Evolutionary conservation across 2,797 vertebrate genomes (phyloP).

Genomic region (Lateolabrax maculatus): DNA sequence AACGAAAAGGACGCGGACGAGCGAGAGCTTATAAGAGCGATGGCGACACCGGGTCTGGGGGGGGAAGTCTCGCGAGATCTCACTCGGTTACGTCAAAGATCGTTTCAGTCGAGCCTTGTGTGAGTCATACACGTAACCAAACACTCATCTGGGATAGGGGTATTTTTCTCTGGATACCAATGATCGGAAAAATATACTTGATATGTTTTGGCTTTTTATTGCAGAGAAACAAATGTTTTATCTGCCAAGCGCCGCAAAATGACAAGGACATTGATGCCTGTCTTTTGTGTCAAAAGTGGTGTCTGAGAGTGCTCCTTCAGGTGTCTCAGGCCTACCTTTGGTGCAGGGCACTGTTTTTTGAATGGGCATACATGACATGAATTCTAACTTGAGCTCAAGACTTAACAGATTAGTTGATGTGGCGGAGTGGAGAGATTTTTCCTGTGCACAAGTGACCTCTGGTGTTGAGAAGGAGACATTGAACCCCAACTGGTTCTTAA

Average conservation of each 20-base stretch:
- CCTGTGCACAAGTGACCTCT: constrained; percentile 34
- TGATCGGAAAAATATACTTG: background rate
- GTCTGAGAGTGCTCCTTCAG: background rate
- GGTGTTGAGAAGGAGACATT: constrained; percentile 45
- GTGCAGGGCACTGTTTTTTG: background rate
- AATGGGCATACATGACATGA: background rate
- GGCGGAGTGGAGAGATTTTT: constrained; percentile 15
- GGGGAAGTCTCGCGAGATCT: constrained; percentile 68
- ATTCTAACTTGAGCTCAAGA: background rate
- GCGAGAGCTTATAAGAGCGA: constrained; percentile 50
- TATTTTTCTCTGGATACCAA: too few relatives aligned
- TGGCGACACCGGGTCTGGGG: too few relatives aligned
- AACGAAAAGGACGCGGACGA: constrained; percentile 80
- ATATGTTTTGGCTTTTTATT: background rate
- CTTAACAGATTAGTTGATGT: background rate
- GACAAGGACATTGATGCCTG: background rate
- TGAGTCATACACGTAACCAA: background rate
- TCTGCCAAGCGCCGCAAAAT: too few relatives aligned
- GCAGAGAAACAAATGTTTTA: too few relatives aligned
- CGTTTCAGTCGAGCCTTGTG: too few relatives aligned
- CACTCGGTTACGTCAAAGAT: background rate
- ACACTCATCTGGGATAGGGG: background rate
- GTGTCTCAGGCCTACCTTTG: background rate
- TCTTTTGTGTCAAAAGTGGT: background rate
- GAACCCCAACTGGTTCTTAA: background rate